Conservation (phyloP, 2,888 invertebrate species). For the Catocala nupta region DNA sequence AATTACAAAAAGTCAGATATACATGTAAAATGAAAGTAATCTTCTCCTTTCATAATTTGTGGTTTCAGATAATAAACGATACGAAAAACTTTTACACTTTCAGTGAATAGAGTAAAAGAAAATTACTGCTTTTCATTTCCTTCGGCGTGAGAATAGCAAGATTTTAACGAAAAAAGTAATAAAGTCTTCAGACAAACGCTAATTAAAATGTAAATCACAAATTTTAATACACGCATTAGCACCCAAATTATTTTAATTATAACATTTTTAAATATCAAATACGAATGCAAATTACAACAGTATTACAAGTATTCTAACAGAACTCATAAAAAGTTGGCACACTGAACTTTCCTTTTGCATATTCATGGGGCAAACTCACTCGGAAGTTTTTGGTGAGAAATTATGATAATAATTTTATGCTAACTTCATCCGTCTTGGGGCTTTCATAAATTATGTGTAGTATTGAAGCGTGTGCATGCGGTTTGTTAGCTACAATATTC, state of each 20-base stretch:
- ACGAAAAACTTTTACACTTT: slow-evolving; percentile 24
- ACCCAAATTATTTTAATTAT: slow-evolving; percentile 44
- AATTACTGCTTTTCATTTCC: slow-evolving; percentile 35
- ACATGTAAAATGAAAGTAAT: slow-evolving; percentile 16
- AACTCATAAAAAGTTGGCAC: slow-evolving; percentile 78
- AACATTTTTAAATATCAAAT: slow-evolving; percentile 51
- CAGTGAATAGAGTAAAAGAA: slow-evolving; percentile 28
- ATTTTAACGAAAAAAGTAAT: slow-evolving; percentile 35
- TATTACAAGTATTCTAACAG: slow-evolving; percentile 77
- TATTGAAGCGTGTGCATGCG: slow-evolving; percentile 60
- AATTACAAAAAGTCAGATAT: slow-evolving; percentile 13
- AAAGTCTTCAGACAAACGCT: slow-evolving; percentile 26
- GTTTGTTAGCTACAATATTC: slow-evolving; percentile 58
- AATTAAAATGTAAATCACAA: slow-evolving; percentile 46
- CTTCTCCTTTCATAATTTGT: slow-evolving; percentile 15
- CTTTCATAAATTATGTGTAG: slow-evolving; percentile 74
- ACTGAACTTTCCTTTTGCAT: slow-evolving; percentile 82
- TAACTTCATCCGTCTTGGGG: slow-evolving; percentile 80
- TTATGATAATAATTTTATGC: slow-evolving; percentile 84
- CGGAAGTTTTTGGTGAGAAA: slow-evolving; percentile 85
- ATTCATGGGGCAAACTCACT: slow-evolving; percentile 82
- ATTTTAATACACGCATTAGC: slow-evolving; percentile 44
- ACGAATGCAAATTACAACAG: slow-evolving; percentile 77
- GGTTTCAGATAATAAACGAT: slow-evolving; percentile 21
- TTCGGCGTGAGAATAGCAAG: slow-evolving; percentile 32